Base-by-base conservation (phyloP, 1,140 invertebrate species). In the Rhysida immarginata region DNA sequence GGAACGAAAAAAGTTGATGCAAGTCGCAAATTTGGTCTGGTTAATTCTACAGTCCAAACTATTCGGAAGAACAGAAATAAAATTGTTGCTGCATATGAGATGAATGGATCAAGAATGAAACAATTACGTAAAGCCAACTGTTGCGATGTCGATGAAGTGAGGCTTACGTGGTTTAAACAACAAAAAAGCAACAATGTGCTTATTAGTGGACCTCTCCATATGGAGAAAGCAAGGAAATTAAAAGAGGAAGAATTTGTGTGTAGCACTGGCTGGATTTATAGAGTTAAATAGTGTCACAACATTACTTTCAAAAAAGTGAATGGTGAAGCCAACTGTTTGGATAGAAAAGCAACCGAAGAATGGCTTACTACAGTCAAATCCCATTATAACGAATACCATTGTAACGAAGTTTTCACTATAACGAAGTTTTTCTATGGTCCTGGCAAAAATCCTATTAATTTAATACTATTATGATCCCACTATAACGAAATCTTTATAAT, bases 221-320 rank as follows among this genome's bases (percentile, higher is more conserved):
- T 57, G 50, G 43, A 53, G 13, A 61, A 62, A 56, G 58, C 59
- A 13, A 52, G 58, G 43, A 58, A 62, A 23, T 62, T 64, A 50
- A 61, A 61, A 20, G 49, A 55, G 26, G 53, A 45, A n/a, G 58
- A 62, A 43, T 64, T 64, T 41, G 61, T 60, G 53, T 60, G 61
- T 50, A 57, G 57, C 20, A 60, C 56, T 54, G 62, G 61, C n/a
- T 64, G 62, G 62, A 41, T 64, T 20, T 58, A 62, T 27, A 57
- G 61, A 29, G 61, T 64, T 43, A 64, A 64, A 29, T 55, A 54
- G 25, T 55, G 59, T 18, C 59, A 62, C 53, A 58, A 56, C 13
- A 64, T 64, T 55, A 56, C 51, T n/a, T 62, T 61, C 61, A 55
- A 53, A 25, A 58, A 57, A 58, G 41, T 58, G 21, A 55, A 48